These are phyloP conservation scores for Hipposideros larvatus DNA, from an alignment of 2,797 vertebrate species.

Conservation along the genomic window DNA sequence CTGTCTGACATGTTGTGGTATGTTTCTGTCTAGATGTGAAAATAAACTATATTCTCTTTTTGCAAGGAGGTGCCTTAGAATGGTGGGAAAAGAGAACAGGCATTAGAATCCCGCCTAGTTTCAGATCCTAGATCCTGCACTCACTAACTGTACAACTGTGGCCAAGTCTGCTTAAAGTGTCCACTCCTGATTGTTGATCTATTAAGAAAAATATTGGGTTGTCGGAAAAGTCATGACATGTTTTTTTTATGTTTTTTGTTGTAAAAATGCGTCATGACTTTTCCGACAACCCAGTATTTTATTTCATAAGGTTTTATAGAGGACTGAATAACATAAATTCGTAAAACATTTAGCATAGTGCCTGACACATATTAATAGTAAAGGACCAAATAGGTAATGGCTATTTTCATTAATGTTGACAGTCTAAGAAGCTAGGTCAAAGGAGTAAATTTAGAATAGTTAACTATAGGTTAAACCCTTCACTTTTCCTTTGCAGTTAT, in stretches of 20 bases:
- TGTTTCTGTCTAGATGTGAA: neutral
- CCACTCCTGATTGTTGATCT: neutral
- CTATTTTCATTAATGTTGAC: neutral
- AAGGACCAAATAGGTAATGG: neutral
- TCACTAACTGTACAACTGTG: neutral
- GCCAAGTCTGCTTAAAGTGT: neutral
- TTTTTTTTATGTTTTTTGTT: too few species aligned
- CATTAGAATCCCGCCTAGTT: neutral
- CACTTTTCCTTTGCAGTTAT: neutral
- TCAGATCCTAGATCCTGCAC: neutral
- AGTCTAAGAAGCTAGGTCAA: neutral
- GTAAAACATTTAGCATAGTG: neutral
- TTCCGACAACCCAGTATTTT: neutral
- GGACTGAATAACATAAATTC: neutral
- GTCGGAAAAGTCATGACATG: too few species aligned
- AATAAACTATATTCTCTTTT: slow-evolving; percentile 18
- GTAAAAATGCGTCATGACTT: too few species aligned
- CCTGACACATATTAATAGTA: neutral
- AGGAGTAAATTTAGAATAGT: too few species aligned
- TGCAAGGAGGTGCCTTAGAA: neutral
- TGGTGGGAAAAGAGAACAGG: neutral
- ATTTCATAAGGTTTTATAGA: slow-evolving; percentile 13
- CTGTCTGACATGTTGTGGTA: neutral
- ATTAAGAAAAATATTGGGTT: neutral
- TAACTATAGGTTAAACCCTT: neutral